Evolutionary conservation across 2,113 vertebrate species (phyloP), one percentile per base, ranked within the genome.

Genomic region (Ictalurus furcatus): DNA sequence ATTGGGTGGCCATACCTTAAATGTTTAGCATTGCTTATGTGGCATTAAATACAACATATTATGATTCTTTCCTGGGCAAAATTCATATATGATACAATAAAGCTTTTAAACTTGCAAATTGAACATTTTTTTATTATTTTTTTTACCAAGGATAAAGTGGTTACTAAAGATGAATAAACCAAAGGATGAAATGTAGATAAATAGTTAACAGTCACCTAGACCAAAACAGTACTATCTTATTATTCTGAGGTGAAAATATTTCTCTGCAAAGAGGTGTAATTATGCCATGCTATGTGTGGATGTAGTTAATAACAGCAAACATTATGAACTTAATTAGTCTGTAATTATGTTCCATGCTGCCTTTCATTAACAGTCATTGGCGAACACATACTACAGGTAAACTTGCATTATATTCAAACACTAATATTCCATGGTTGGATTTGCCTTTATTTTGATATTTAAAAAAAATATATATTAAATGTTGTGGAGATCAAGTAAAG

Each of bases 371-470:
- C 30, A 13, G 11, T 84, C 37, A 34, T 37, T 63, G 44, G 34
- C 25, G 13, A 37, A 85, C 13, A 52, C 74, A 54, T 78, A 76
- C 25, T 61, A 48, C 34, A n/a, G 28, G 79, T 54, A 71, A 84
- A 84, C 34, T 12, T n/a, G 23, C 48, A 71, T 58, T 88, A 37
- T 71, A 58, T 61, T 28, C 44, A n/a, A 78, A 65, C 71, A 78
- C 30, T 13, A 71, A 81, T 7, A 16, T 79, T 63, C 44, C 48
- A 63, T 13, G 23, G 63, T 44, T 71, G 52, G 4, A 63, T 85
- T 88, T 86, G 67, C 56, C 76, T 88, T 90, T 83, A 90, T 86
- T 90, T 88, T 82, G n/a, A 85, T 56, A 82, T 59, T 59, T 86
- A 90, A 84, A 83, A 63, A 48, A 48, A 6, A 48, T 40, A 2